phyloP scores from a whole-genome alignment of 2,113 vertebrate species.

The Callorhinus ursinus region DNA sequence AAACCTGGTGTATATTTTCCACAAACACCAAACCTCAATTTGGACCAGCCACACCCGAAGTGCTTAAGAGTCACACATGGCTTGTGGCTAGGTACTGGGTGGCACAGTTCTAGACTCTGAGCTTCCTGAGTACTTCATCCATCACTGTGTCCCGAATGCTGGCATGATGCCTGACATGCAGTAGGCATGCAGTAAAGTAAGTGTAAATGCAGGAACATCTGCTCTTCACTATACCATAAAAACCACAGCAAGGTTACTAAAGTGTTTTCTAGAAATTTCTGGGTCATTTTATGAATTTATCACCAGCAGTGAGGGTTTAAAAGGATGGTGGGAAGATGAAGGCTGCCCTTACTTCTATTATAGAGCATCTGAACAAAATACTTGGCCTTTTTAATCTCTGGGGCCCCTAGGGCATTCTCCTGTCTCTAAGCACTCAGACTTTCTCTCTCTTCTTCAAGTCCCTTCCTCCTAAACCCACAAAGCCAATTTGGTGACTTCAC shows the following conservation, averaged over 20 bases:
- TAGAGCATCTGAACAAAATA: not conserved
- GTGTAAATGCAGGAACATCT: not conserved
- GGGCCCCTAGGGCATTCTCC: not conserved
- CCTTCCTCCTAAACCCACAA: not conserved
- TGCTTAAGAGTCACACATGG: not conserved
- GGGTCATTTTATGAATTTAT: not conserved
- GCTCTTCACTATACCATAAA: not conserved
- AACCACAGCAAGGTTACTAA: not conserved
- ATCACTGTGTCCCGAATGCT: not conserved
- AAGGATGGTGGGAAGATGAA: not conserved
- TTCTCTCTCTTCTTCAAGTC: not conserved
- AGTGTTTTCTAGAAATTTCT: not conserved
- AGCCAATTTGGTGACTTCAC: not conserved
- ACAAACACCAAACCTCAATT: not conserved
- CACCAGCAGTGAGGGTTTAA: not conserved
- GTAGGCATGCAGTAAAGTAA: too few species aligned
- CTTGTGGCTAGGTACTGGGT: accelerated
- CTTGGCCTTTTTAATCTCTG: not conserved
- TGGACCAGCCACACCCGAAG: not conserved
- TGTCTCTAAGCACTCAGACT: not conserved
- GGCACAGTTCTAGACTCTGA: not conserved
- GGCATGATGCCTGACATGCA: not conserved
- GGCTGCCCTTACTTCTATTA: not conserved
- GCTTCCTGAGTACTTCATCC: not conserved
- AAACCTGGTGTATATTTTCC: not conserved